Base-by-base conservation (phyloP, 2,888 invertebrate species). In the Leptopilina drosophilae region DNA sequence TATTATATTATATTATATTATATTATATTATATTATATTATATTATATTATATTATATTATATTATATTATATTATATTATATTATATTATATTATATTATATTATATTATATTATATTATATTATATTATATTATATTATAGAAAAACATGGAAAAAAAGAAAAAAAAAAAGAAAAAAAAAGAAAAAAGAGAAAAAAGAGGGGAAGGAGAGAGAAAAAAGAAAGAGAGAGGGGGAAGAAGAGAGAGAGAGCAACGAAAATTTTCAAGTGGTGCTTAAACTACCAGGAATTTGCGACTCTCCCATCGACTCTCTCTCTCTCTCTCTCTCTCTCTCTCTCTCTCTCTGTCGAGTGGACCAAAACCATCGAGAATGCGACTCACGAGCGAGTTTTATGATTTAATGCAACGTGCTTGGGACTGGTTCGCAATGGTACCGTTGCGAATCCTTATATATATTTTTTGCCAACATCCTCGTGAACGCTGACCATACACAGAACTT, bases 341-440 rank as follows among this genome's bases (percentile, higher is more conserved):
- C 33, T 33, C 33, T 33, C 33, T 33, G 33, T 33, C n/a, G 64
- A 64, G 64, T 64, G 76, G 59, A 40, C 64, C 64, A 76, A 33
- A 59, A 42, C 42, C 42, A 42, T 42, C 42, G 78, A 64, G 59
- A 53, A 81, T 79, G 85, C 84, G 79, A 81, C 83, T 83, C 85
- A 81, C 83, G 83, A 83, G 82, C 84, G 81, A 82, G 81, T 83
- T 85, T 85, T 84, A 84, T 83, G 85, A 85, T 85, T 85, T 84
- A 85, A 83, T 82, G 84, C 83, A 80, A 53, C 81, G 81, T 79
- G 83, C 77, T 80, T 80, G 79, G 79, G 83, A 80, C 81, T 80
- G 83, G 73, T 73, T 73, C 56, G 73, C 73, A 56, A 14, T 14
- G 64, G 64, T 73, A 73, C 73, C 73, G 73, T 73, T 73, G 73